Conservation (phyloP, 2,888 invertebrate genomes). For the Drosophila affinis region DNA sequence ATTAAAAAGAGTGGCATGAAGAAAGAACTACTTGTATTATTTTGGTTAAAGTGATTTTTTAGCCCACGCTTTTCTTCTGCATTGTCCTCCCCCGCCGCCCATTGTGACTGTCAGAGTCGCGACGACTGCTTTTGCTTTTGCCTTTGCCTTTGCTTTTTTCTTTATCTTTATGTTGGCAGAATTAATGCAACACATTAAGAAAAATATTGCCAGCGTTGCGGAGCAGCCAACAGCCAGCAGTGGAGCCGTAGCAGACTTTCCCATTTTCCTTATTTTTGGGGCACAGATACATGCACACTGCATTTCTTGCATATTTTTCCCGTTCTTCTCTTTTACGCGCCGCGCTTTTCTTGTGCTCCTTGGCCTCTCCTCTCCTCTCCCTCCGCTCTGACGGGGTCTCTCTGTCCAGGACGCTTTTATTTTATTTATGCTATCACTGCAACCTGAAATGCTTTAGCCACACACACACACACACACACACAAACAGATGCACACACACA, state of each 20-base stretch:
- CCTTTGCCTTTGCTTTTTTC: slow-evolving; percentile 31
- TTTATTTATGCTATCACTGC: slow-evolving; percentile 59
- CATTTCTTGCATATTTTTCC: slow-evolving; percentile 52
- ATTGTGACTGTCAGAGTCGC: slow-evolving; percentile 51
- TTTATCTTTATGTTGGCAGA: slow-evolving; percentile 59
- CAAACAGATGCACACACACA: background rate
- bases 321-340: slow-evolving; percentile 40
- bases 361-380: background rate
- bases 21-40: slow-evolving; percentile 25
- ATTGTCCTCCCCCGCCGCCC: slow-evolving; percentile 7
- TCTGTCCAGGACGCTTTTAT: slow-evolving; percentile 32
- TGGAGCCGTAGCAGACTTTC: slow-evolving; percentile 34
- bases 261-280: slow-evolving; percentile 25
- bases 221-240: slow-evolving; percentile 6
- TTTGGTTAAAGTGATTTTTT: slow-evolving; percentile 44
- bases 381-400: background rate
- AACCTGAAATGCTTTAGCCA: slow-evolving; percentile 53
- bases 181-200: slow-evolving; percentile 71
- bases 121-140: slow-evolving; percentile 24
- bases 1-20: slow-evolving; percentile 31
- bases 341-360: slow-evolving; percentile 30
- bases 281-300: slow-evolving; percentile 21
- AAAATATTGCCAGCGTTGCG: slow-evolving; percentile 61
- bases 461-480: slow-evolving; percentile 17
- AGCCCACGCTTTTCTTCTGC: slow-evolving; percentile 18